Percentiles rank a stretch among this genome's conserved stretches.
phyloP scores from a whole-genome alignment of 2,113 vertebrate genomes.

The Brienomyrus brachyistius region DNA sequence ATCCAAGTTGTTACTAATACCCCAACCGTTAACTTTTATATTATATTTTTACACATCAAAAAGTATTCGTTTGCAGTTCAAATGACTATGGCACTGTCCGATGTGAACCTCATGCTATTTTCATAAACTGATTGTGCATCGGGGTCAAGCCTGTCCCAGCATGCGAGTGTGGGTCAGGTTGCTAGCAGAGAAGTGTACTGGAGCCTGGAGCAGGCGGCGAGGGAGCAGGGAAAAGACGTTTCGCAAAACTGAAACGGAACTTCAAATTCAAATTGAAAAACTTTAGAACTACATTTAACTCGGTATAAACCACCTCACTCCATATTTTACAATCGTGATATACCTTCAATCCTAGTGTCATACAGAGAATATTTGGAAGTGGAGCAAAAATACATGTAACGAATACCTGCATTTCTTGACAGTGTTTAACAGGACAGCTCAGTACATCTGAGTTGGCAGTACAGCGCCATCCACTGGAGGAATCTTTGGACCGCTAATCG shows the following conservation, averaged over 20 bases:
- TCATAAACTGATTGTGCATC: no score
- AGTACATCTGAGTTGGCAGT: not conserved
- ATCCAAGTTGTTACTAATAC: not conserved
- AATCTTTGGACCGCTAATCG: not conserved
- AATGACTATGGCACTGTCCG: not conserved
- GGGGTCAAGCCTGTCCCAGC: no score
- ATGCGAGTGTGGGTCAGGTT: no score
- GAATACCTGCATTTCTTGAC: not conserved
- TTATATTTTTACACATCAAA: not conserved
- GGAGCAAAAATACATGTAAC: not conserved
- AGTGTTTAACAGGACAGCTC: not conserved
- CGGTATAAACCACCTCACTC: not conserved
- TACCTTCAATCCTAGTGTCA: not conserved
- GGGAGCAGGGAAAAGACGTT: not conserved
- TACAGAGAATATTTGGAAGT: not conserved
- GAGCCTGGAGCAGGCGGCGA: not conserved
- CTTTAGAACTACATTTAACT: not conserved
- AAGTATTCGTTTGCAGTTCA: not conserved
- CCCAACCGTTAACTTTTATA: not conserved
- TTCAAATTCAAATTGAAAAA: not conserved
- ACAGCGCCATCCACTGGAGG: constrained; percentile 10
- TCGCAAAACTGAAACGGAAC: not conserved
- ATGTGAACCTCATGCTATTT: not conserved
- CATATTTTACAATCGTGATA: no score
- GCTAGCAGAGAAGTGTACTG: not conserved